Base-by-base conservation (phyloP, 2,888 invertebrate species). In the Spialia ferax region DNA sequence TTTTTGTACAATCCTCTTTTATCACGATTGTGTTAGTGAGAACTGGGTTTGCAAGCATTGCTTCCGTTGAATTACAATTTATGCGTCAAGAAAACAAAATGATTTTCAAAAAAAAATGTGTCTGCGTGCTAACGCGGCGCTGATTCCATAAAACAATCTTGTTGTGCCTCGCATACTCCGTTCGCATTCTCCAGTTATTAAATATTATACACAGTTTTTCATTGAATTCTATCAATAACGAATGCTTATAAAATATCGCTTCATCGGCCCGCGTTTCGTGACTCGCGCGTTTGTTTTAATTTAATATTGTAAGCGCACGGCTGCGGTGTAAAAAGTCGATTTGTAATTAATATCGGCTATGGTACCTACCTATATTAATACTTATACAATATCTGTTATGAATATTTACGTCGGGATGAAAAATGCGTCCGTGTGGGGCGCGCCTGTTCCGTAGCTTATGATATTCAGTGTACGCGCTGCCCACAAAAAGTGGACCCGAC, bases 391-490 rank as follows among this genome's bases (percentile, higher is more conserved):
- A 66, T 66, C 61, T 61, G 61, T 11, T 67, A 67, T 67, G 66
- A 67, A 67, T 67, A 67, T 67, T 67, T 61, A 67, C 54, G 66
- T 45, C 5, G 29, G 60, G 11, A 11, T 62, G 82, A 87, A 88
- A 89, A 91, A 89, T 91, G 86, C 86, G 26, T 75, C 79, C 83
- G 83, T 91, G 87, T 80, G 76, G 42, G 7, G 11, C 72, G 72
- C 63, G 66, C 72, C 80, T 76, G 82, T 79, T 82, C 79, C 82
- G 83, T 80, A 86, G 83, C 85, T 85, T 90, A 91, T 89, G 84
- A 93, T 89, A 92, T 91, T 90, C 91, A 88, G 86, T 87, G 91
- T 91, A 91, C 89, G 78, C 77, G 78, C 77, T 70, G 68, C 13
- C 60, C 60, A 70, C 88, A 92, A 93, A 93, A 93, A 91, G 79